Percentiles rank a stretch among this genome's conserved stretches.
These are phyloP conservation scores for Tenualosa ilisha DNA, from an alignment of 2,797 vertebrate genomes.

Conservation along the genomic window DNA sequence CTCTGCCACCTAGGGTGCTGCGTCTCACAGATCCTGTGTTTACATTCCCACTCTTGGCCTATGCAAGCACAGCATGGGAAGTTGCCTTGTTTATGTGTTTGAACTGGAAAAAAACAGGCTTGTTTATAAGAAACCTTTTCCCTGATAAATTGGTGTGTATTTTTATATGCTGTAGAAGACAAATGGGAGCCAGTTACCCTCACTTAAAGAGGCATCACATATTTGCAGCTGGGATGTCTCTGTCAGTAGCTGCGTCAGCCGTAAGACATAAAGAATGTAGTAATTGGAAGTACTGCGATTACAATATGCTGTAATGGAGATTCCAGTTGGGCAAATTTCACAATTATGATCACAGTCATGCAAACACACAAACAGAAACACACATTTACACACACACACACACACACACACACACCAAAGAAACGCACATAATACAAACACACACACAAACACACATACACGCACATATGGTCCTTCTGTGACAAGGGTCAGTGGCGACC, in stretches of 20 bases:
- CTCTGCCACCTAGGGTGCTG: conserved; percentile 38
- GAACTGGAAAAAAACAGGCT: background rate
- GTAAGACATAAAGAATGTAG: background rate
- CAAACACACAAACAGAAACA: background rate
- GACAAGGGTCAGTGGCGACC: background rate
- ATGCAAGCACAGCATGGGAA: conserved; percentile 42
- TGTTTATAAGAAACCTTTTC: background rate
- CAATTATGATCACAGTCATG: background rate
- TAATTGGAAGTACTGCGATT: background rate
- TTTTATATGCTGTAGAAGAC: background rate
- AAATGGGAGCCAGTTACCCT: background rate
- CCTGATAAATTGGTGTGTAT: background rate
- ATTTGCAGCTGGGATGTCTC: background rate
- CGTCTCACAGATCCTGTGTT: conserved; percentile 38
- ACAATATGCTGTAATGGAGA: background rate
- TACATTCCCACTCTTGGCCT: conserved; percentile 30
- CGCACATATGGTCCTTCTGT: background rate
- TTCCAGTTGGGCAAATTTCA: no score
- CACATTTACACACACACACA: background rate
- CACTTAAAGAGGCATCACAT: background rate
- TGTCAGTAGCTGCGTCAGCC: background rate
- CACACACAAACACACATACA: conserved; percentile 11
- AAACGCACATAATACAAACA: background rate
- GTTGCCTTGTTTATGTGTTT: conserved; percentile 25
- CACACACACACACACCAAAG: background rate